phyloP scores from a whole-genome alignment of 2,113 vertebrate species.

The Psilopogon haemacephalus region DNA sequence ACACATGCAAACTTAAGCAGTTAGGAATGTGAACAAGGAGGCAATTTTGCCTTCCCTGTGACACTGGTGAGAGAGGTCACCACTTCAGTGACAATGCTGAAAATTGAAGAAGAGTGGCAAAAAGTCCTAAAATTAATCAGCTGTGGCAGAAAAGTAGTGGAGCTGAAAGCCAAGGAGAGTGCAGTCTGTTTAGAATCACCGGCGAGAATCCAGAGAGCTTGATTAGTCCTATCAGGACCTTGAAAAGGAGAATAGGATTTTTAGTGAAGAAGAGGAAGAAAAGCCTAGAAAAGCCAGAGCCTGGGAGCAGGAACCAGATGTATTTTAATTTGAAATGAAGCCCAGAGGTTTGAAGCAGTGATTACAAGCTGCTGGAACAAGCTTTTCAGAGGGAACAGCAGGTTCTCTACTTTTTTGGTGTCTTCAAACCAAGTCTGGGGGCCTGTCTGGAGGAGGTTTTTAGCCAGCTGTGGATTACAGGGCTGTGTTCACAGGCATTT shows the following conservation, averaged over 20 bases:
- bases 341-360: not conserved
- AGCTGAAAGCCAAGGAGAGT: constrained; percentile 8
- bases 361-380: constrained; percentile 6
- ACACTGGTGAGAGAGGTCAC: not conserved
- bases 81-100: not conserved
- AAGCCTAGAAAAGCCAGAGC: not conserved
- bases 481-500: not conserved
- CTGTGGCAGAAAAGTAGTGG: not conserved
- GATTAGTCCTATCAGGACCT: constrained; percentile 30
- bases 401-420: not conserved
- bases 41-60: not conserved
- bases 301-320: not conserved
- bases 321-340: constrained; percentile 47
- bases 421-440: not conserved
- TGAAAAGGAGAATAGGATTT: constrained; percentile 45
- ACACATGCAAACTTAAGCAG: not conserved
- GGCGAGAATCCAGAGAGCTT: constrained; percentile 43
- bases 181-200: constrained; percentile 29
- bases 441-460: not conserved
- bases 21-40: not conserved
- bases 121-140: constrained; percentile 35
- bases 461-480: not conserved
- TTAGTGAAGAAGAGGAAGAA: not conserved
- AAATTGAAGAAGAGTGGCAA: not conserved
- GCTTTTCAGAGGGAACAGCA: not conserved